Evolutionary conservation across 1,140 invertebrate species (phyloP), one percentile per base, ranked within the genome.

Genomic region (Diploscapter pachys): DNA sequence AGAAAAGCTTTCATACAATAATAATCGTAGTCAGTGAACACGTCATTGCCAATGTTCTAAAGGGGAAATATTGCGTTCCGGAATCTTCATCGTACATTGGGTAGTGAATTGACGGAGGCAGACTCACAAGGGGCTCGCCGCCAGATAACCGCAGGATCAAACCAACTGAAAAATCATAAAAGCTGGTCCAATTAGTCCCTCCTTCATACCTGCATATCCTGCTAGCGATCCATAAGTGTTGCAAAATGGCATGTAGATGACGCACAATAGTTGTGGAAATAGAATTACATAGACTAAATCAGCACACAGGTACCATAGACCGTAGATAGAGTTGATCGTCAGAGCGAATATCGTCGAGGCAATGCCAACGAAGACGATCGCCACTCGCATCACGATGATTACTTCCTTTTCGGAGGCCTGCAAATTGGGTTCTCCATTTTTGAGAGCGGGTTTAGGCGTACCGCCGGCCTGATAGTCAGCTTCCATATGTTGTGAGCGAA

Each of bases 401-500:
- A 98, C 95, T 89, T 98, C 95, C 89, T 92, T 92, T 86, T 96
- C 94, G 63, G 93, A 94, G 52, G 94, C 94, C 91, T 92, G 78
- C 31, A 83, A 68, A 8, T 64, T 31, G 13, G 6, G 9, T 64
- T 64, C 5, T 64, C 63, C 9, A 31, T 31, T 31, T 31, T 31
- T 31, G 31, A 31, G 31, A 31, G 31, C 31, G 31, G 31, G 31
- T 31, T 31, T 13, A 5, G 52, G 83, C 89, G 89, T 85, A 92
- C 91, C 87, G 92, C 91, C 87, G 95, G 93, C 78, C 94, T 89
- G 88, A 98, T 95, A 84, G 97, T 94, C 82, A 96, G 89, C 88
- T 94, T 95, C 89, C 97, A 98, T 75, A 98, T 92, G 86, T 98
- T 98, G 84, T 94, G 90, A 69, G 96, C 94, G 86, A 98, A 98